These are phyloP conservation scores for Formica selysi DNA, from an alignment of 1,140 invertebrate genomes.

Conservation along the genomic window DNA sequence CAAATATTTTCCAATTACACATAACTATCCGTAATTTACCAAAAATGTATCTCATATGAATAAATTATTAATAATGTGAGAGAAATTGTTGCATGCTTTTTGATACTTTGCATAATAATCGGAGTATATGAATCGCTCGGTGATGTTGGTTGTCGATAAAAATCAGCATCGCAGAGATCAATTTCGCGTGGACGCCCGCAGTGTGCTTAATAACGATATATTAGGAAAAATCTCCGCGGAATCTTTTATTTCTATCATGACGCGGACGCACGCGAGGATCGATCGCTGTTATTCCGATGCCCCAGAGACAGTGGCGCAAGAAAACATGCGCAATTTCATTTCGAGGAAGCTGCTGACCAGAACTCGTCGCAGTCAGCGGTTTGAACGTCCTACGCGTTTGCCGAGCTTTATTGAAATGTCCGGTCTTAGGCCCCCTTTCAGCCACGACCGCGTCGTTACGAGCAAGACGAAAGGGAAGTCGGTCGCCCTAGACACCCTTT, in stretches of 20 bases:
- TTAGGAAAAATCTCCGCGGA: slow-evolving; percentile 44
- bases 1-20: slow-evolving; percentile 7
- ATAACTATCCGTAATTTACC: not conserved
- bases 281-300: slow-evolving; percentile 74
- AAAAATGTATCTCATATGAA: slow-evolving; percentile 21
- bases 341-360: slow-evolving; percentile 80
- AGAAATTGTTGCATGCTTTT: slow-evolving; percentile 46
- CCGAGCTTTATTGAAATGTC: slow-evolving; percentile 86
- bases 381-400: slow-evolving; percentile 79
- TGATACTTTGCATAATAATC: slow-evolving; percentile 32
- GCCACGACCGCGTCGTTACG: slow-evolving; percentile 64
- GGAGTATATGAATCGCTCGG: slow-evolving; percentile 2
- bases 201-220: slow-evolving; percentile 39
- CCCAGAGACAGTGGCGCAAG: slow-evolving; percentile 69
- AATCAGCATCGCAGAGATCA: slow-evolving; percentile 28
- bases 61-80: slow-evolving; percentile 28
- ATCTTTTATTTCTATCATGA: slow-evolving; percentile 57
- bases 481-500: slow-evolving; percentile 68
- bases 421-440: slow-evolving; percentile 79
- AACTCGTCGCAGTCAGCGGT: slow-evolving; percentile 80
- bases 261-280: slow-evolving; percentile 71
- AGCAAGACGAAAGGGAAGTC: slow-evolving; percentile 72
- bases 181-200: slow-evolving; percentile 5
- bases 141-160: slow-evolving; percentile 25
- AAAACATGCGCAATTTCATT: slow-evolving; percentile 81